phyloP scores from a whole-genome alignment of 1,140 invertebrate genomes.

The Penaeus japonicus region DNA sequence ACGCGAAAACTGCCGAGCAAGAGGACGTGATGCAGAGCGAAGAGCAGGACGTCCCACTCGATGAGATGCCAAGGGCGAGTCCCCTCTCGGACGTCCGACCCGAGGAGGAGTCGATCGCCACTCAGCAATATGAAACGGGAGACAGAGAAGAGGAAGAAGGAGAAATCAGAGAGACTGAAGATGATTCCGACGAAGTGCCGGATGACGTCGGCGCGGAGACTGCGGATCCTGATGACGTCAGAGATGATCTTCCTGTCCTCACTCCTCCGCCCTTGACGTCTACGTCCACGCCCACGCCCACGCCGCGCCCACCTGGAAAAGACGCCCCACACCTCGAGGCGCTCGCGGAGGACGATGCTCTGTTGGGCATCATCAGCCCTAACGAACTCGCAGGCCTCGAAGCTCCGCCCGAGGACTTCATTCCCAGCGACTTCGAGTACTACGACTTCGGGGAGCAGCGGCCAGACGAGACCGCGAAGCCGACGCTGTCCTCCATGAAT shows the following conservation, averaged over 20 bases:
- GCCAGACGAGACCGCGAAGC: not conserved
- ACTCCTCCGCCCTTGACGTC: not conserved
- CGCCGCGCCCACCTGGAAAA: not conserved
- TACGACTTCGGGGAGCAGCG: not conserved
- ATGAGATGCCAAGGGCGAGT: not conserved
- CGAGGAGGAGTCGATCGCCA: not conserved
- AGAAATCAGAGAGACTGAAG: not conserved
- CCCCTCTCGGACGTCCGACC: not conserved
- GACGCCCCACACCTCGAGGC: constrained; percentile 9
- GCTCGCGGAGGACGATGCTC: constrained; percentile 25
- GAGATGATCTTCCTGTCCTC: not conserved
- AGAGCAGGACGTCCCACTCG: not conserved
- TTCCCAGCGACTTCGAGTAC: constrained; percentile 14
- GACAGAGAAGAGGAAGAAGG: not conserved
- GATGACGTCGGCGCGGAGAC: too few species aligned
- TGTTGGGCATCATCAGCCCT: not conserved
- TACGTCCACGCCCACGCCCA: not conserved
- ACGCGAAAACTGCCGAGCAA: not conserved
- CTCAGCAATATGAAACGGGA: not conserved
- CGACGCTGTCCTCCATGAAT: constrained; percentile 29
- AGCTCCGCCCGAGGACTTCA: not conserved
- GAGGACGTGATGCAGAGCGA: not conserved
- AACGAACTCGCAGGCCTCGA: not conserved
- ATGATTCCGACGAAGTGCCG: not conserved
- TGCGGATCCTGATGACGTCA: not conserved